Conservation (phyloP, 2,888 invertebrate genomes). For the Ectobius pallidus region DNA sequence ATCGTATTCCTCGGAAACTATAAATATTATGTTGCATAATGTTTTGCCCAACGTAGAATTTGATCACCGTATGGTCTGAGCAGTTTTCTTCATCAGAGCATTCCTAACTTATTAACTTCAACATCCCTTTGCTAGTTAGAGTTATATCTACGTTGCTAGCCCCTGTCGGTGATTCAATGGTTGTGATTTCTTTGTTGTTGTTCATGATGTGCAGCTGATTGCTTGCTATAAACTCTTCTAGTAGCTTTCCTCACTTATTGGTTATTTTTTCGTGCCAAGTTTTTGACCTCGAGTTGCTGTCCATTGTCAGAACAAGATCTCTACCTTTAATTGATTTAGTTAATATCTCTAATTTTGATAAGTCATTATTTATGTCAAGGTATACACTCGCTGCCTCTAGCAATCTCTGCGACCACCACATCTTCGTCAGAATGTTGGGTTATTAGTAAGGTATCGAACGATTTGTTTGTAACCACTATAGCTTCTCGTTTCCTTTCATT, state of each 20-base stretch:
- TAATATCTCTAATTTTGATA: no score
- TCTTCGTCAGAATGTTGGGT: not conserved
- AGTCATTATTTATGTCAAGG: no score
- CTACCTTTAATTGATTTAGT: not conserved
- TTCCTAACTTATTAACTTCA: not conserved
- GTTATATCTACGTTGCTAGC: not conserved
- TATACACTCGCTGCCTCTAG: no score
- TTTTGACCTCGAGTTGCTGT: not conserved
- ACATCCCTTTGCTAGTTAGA: not conserved
- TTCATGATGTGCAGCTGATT: not conserved
- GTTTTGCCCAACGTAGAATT: no score
- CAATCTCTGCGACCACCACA: no score
- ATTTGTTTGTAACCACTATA: not conserved
- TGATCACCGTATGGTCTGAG: no score
- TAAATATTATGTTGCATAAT: no score
- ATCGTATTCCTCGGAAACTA: no score
- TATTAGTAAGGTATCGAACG: not conserved
- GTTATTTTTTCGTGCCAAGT: not conserved
- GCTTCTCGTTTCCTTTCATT: not conserved
- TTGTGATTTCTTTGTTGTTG: not conserved
- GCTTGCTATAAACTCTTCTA: not conserved
- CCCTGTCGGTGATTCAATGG: not conserved
- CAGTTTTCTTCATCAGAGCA: not conserved
- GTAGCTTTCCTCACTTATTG: not conserved
- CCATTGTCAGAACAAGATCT: not conserved